phyloP scores from a whole-genome alignment of 2,888 invertebrate genomes.

The Flexamia atlantica region DNA sequence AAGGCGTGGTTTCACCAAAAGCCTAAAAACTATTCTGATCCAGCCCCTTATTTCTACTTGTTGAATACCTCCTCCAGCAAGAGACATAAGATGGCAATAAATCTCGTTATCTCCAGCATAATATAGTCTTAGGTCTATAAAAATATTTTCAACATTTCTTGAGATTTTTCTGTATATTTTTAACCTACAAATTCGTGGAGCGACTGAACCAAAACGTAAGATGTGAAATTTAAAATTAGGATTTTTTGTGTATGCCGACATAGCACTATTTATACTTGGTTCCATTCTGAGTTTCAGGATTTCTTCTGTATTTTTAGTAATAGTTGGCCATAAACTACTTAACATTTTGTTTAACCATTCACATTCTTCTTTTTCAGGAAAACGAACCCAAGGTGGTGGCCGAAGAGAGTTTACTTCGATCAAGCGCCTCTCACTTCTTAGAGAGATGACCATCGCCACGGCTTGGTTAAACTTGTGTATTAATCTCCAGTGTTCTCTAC shows the following conservation, averaged over 20 bases:
- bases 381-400: not conserved
- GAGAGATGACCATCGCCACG: not conserved
- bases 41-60: not conserved
- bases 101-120: constrained; percentile 17
- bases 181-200: not conserved
- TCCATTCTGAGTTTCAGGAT: not conserved
- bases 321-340: not conserved
- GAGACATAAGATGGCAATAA: not conserved
- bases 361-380: not conserved
- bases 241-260: not conserved
- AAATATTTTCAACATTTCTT: not conserved
- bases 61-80: constrained; percentile 5
- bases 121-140: not conserved
- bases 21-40: not conserved
- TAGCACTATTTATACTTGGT: constrained; percentile 2
- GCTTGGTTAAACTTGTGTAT: not conserved
- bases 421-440: not conserved
- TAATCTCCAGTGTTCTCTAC: not conserved
- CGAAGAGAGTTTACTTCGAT: not conserved
- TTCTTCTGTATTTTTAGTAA: not conserved
- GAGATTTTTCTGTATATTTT: not conserved
- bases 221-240: constrained; percentile 3
- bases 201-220: not conserved
- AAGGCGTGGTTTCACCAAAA: not conserved
- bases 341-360: not conserved